A percentile compares a stretch with the other conserved stretches of the same genome.
phyloP scores from a whole-genome alignment of 2,113 vertebrate genomes.

The Antechinus stuartii region DNA sequence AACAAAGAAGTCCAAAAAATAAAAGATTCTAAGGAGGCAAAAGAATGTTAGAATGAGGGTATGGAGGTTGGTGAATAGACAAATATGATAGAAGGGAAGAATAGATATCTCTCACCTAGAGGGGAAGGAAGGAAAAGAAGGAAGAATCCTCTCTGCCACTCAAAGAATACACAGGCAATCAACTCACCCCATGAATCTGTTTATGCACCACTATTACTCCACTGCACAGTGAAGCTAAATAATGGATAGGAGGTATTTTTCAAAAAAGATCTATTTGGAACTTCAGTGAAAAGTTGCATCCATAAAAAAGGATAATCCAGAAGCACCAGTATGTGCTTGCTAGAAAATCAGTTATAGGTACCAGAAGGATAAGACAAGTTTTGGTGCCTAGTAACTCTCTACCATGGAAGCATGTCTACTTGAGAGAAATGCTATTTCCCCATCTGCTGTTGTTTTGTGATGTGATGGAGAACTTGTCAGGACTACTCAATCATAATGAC shows the following conservation, averaged over 20 bases:
- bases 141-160: background rate
- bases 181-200: slow-evolving; percentile 97
- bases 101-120: background rate
- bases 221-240: slow-evolving; percentile 90
- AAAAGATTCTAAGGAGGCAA: background rate
- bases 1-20: background rate
- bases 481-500: background rate
- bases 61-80: background rate
- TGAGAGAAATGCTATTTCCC: background rate
- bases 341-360: background rate
- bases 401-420: background rate
- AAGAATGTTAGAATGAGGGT: background rate
- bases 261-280: background rate
- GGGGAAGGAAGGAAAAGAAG: background rate
- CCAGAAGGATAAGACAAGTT: background rate
- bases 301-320: background rate
- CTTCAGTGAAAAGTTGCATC: background rate
- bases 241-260: background rate
- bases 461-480: background rate
- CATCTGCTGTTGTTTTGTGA: background rate
- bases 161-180: background rate
- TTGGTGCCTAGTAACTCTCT: background rate
- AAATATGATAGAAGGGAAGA: background rate
- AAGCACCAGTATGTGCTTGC: background rate
- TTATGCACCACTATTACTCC: slow-evolving; percentile 99